Conservation (phyloP, 2,797 vertebrate genomes). For the Sebastes elongatus region DNA sequence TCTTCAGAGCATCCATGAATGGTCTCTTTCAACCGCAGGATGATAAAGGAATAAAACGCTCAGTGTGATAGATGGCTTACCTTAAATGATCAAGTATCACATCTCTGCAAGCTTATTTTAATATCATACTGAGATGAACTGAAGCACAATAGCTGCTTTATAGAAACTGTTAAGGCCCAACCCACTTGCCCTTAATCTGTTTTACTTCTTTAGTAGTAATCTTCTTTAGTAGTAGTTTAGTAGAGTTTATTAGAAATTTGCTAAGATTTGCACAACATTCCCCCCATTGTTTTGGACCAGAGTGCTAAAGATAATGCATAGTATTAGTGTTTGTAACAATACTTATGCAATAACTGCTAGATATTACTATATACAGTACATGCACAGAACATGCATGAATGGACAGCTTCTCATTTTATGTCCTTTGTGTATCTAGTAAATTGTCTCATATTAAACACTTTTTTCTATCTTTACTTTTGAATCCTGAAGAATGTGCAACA, state of each 20-base stretch:
- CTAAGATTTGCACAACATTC: neutral
- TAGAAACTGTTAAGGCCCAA: neutral
- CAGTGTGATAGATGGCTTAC: neutral
- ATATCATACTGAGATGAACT: neutral
- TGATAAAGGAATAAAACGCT: neutral
- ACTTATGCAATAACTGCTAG: neutral
- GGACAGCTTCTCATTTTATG: neutral
- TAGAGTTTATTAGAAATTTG: neutral
- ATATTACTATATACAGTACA: neutral
- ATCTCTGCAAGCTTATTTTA: conserved; percentile 4
- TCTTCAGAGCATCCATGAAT: neutral
- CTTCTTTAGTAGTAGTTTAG: no score
- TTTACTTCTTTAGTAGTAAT: neutral
- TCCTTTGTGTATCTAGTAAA: neutral
- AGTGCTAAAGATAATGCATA: neutral
- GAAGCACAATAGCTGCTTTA: neutral
- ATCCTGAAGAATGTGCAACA: neutral
- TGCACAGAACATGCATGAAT: neutral
- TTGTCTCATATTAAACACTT: neutral
- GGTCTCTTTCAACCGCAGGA: neutral
- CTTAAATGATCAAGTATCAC: neutral
- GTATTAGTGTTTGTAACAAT: neutral
- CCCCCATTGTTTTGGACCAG: neutral
- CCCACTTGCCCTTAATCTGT: neutral
- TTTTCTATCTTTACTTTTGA: neutral